phyloP scores from a whole-genome alignment of 2,797 vertebrate species.

The Rachycentron canadum region DNA sequence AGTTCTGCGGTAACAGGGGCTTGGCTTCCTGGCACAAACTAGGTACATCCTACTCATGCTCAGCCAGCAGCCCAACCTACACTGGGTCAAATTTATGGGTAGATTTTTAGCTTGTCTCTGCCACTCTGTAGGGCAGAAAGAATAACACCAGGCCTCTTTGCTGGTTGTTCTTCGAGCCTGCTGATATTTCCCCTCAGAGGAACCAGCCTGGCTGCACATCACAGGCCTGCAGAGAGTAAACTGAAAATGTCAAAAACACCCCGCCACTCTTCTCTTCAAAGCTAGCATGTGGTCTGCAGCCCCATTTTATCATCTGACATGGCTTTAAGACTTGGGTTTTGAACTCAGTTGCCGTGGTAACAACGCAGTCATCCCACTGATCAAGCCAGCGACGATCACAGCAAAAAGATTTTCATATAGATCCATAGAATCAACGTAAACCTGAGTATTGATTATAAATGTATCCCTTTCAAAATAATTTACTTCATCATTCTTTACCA shows the following conservation, averaged over 20 bases:
- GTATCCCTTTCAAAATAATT: constrained; percentile 10
- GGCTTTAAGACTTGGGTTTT: constrained; percentile 25
- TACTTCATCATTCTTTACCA: constrained; percentile 38
- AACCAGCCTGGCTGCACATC: constrained; percentile 70
- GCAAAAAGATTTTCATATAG: constrained; percentile 9
- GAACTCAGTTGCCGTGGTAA: constrained; percentile 12
- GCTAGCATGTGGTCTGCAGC: constrained; percentile 51
- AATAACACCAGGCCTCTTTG: constrained; percentile 66
- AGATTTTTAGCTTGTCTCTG: constrained; percentile 75
- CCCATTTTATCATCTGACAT: constrained; percentile 51
- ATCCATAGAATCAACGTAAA: constrained; percentile 11
- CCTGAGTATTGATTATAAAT: constrained; percentile 19
- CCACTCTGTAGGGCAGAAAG: constrained; percentile 74
- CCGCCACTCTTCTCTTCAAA: constrained; percentile 55
- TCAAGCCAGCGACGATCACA: constrained; percentile 3
- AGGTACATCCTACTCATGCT: constrained; percentile 67
- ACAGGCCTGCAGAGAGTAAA: constrained; percentile 65
- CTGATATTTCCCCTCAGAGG: constrained; percentile 67
- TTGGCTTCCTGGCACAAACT: constrained; percentile 67
- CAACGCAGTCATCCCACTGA: constrained; percentile 13
- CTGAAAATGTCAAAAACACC: constrained; percentile 71
- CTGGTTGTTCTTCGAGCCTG: constrained; percentile 31
- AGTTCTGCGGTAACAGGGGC: constrained; percentile 66
- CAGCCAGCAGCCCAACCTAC: constrained; percentile 63
- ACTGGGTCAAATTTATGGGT: constrained; percentile 74